Conservation (phyloP, 2,113 vertebrate species). For the Microcebus lehilahytsara region DNA sequence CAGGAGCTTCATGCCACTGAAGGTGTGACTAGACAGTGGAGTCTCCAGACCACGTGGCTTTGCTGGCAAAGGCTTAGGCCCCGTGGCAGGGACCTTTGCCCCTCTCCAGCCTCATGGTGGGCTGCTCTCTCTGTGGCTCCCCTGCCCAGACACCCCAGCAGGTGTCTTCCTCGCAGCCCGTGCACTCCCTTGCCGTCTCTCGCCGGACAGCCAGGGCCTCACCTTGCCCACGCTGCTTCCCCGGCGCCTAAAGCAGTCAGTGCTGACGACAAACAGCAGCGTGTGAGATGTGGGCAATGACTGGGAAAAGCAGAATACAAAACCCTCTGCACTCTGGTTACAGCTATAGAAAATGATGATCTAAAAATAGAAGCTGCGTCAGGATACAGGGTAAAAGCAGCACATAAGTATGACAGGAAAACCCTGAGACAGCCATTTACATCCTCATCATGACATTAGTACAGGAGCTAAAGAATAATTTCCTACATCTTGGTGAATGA, state of each 20-base stretch:
- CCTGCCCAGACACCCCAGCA: not conserved
- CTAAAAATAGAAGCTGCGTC: not conserved
- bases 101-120: not conserved
- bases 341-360: not conserved
- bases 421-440: not conserved
- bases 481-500: not conserved
- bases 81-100: not conserved
- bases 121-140: rapidly evolving
- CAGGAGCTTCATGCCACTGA: not conserved
- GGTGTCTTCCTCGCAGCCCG: not conserved
- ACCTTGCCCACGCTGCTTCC: not conserved
- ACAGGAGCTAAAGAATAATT: not conserved
- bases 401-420: not conserved
- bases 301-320: not conserved
- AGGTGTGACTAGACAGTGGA: not conserved
- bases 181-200: not conserved
- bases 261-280: not conserved
- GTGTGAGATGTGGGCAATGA: not conserved
- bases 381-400: not conserved
- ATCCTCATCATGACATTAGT: not conserved
- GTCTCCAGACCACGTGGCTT: not conserved
- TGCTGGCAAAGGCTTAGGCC: not conserved
- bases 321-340: not conserved
- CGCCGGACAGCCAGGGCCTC: not conserved
- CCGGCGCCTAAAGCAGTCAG: not conserved